phyloP scores from a whole-genome alignment of 23 tunicate species.

The Ciona savignyi region DNA sequence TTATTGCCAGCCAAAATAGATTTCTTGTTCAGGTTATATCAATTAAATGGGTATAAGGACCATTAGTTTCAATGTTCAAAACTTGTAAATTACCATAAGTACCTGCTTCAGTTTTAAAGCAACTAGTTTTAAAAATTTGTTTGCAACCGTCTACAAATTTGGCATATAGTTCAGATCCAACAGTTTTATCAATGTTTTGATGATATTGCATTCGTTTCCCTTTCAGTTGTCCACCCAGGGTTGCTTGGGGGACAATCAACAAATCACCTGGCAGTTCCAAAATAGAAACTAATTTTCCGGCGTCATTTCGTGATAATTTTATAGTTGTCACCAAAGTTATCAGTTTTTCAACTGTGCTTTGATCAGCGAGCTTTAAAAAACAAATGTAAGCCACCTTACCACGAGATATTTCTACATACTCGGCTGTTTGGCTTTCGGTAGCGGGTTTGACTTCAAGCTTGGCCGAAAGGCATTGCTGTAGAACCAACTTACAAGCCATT shows the following conservation, averaged over 20 bases:
- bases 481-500: conserved; percentile 34
- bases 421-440: neutral
- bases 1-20: no score
- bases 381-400: conserved; percentile 79
- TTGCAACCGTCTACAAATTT: conserved; percentile 3
- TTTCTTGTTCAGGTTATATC: conserved; percentile 34
- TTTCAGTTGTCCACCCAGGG: conserved; percentile 87
- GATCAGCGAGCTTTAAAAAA: conserved; percentile 60
- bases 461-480: conserved; percentile 74
- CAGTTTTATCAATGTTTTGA: conserved; percentile 59
- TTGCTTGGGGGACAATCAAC: conserved; percentile 83
- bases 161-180: conserved; percentile 43
- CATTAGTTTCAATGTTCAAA: conserved; percentile 66
- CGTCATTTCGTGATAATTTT: conserved; percentile 26
- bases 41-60: conserved; percentile 84
- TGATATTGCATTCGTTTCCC: conserved; percentile 95
- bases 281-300: conserved; percentile 44
- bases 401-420: conserved; percentile 47
- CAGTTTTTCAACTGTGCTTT: conserved; percentile 61
- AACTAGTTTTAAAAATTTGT: conserved; percentile 1
- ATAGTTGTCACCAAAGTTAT: conserved; percentile 27
- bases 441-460: conserved; percentile 42
- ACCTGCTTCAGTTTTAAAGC: conserved; percentile 27
- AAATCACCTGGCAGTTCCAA: conserved; percentile 61
- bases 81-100: conserved; percentile 96